Conservation (phyloP, 2,113 vertebrate species). For the Neopipo cinnamomea region DNA sequence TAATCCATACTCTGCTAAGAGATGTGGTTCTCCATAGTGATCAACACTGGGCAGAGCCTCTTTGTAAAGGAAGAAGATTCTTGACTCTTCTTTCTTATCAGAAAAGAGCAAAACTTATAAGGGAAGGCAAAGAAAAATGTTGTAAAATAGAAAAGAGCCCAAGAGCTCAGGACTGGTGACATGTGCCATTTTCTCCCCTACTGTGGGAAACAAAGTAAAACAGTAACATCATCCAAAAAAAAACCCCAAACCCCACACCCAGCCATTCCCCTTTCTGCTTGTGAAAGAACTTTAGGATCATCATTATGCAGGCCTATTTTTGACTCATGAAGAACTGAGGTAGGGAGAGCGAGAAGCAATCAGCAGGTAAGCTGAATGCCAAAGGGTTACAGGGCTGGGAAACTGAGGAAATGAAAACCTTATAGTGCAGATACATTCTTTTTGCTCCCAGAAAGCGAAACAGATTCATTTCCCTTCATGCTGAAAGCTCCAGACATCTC, state of each 20-base stretch:
- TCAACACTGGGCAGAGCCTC: background rate
- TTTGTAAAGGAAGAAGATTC: background rate
- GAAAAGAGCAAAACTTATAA: background rate
- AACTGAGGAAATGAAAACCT: background rate
- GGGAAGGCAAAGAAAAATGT: background rate
- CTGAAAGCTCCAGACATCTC: background rate
- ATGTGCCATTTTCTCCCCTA: background rate
- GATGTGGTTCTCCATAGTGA: background rate
- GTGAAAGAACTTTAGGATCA: background rate
- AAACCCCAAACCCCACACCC: background rate
- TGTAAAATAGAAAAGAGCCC: background rate
- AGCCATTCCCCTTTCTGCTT: background rate
- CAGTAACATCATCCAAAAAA: background rate
- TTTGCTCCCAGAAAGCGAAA: background rate
- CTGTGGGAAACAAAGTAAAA: background rate
- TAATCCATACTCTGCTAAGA: background rate
- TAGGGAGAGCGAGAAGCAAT: background rate
- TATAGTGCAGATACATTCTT: background rate
- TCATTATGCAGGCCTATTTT: background rate
- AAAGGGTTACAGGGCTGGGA: background rate
- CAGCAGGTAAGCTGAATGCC: background rate
- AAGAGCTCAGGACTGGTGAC: background rate
- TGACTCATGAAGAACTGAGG: background rate
- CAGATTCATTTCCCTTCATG: background rate
- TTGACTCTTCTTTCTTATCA: background rate